Evolutionary conservation across 2,888 invertebrate species (phyloP), one percentile per base, ranked within the genome.

Genomic region (Barypeithes pellucidus): DNA sequence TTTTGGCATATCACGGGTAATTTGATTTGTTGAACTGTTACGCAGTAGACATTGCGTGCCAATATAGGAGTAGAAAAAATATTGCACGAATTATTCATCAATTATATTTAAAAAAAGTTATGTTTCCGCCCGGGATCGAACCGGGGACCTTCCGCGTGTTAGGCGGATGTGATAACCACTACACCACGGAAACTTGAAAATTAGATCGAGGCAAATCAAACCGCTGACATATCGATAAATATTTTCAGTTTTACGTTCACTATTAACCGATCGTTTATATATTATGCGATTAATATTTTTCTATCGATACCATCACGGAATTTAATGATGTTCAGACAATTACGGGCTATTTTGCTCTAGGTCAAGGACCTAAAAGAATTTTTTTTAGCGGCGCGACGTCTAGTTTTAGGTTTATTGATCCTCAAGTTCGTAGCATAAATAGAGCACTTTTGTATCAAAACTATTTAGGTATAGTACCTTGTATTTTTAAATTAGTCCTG

Each of bases 71-170:
- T n/a, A n/a, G n/a, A n/a, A n/a, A n/a, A n/a, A n/a, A n/a, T n/a
- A n/a, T n/a, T n/a, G n/a, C n/a, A n/a, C n/a, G n/a, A n/a, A n/a
- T n/a, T 5, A 24, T 24, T 24, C 5, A 24, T 24, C 5, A 24
- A 24, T 24, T 5, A 5, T 24, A 24, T 24, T 24, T 24, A 29
- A 60, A 65, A 77, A 73, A 67, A 72, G 57, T 67, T 20, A 11
- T 85, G 84, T 84, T 85, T 85, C 84, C 84, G 84, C 84, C 85
- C 84, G 85, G 85, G 85, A 83, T 85, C 84, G 85, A 84, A 85
- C 85, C 85, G 85, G 84, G 84, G 85, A 82, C 93, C 93, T 93
- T 93, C 79, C 80, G 80, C 93, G 93, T 93, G 93, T 93, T 92
- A 93, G 92, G 50, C 50, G 50, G 50, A 50, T 50, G 50, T 50